Base-by-base conservation (phyloP, 1,140 invertebrate genomes). In the Drosophila baimaii region DNA sequence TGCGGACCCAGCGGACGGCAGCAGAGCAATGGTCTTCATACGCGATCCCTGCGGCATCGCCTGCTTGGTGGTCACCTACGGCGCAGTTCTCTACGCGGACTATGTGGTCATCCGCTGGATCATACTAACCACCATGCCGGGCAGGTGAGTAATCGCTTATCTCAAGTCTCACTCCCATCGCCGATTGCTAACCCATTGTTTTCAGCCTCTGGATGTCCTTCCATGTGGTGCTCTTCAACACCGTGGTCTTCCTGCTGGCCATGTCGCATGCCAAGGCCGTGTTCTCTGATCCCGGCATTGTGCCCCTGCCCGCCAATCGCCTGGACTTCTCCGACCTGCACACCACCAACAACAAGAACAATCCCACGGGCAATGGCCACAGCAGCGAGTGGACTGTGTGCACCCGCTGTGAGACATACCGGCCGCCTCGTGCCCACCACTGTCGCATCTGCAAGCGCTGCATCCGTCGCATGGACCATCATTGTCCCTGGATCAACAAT, bases 81-180 rank as follows among this genome's bases (percentile, higher is more conserved):
- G 94, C 25, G 96, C 96, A 27, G 94, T 98, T 39, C 94, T 97
- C 78, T 98, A 98, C 92, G 97, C 97, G 5, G 97, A 98, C 93
- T 98, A 98, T 94, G 97, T 97, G 44, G 95, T 98, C 12, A 94
- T 97, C 56, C 93, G 95, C 92, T 98, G 97, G 96, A 95, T 98
- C 72, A 94, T 98, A 70, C 92, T 97, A 29, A 96, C 96, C 44
- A 95, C 95, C 8, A 96, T 98, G 95, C 94, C 95, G 73, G 94
- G 96, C 52, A 97, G 95, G 97, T 97, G 93, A 92, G 69, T 79
- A 31, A 33, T 58, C 6, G 5, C 15, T 19, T 4, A 10, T 6
- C 10, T 13, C 31, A 54, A 55, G 12, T n/a, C n/a, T n/a, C n/a
- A n/a, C 8, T 7, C 8, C 1, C 15, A 37, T 33, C 9, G n/a